Evolutionary conservation across 2,797 vertebrate species (phyloP).

Genomic region (Lepilemur septentrionalis): DNA sequence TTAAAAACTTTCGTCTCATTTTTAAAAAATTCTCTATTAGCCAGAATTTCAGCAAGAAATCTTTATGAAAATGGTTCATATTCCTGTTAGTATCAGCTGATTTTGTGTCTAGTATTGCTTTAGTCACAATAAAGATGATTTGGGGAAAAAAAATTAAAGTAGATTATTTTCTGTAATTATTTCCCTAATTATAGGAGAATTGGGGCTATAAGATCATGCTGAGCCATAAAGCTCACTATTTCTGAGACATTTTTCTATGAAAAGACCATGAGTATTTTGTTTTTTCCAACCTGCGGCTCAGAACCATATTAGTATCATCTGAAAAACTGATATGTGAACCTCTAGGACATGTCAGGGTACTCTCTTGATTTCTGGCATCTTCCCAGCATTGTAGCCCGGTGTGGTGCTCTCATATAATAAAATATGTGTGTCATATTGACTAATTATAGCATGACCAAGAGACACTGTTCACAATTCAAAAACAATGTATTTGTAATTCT

Average conservation of each 20-base stretch:
- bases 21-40: slow-evolving; percentile 23
- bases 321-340: slow-evolving; percentile 54
- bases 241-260: slow-evolving; percentile 79
- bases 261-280: slow-evolving; percentile 78
- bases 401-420: background rate
- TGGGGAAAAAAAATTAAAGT: background rate
- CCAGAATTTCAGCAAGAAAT: background rate
- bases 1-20: background rate
- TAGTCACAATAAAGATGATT: background rate
- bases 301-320: slow-evolving; percentile 53
- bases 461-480: slow-evolving; percentile 15
- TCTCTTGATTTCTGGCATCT: slow-evolving; percentile 47
- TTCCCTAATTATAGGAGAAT: slow-evolving; percentile 70
- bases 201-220: slow-evolving; percentile 51
- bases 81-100: background rate
- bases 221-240: slow-evolving; percentile 73
- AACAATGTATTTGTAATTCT: background rate
- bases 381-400: rapidly evolving
- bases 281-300: slow-evolving; percentile 65
- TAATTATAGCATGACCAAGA: slow-evolving; percentile 46
- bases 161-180: slow-evolving; percentile 62
- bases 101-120: slow-evolving; percentile 15
- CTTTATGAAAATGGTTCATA: slow-evolving; percentile 11
- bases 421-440: background rate
- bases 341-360: background rate